Evolutionary conservation across 2,888 invertebrate genomes (phyloP), one percentile per base, ranked within the genome.

Genomic region (Aphidius colemani): DNA sequence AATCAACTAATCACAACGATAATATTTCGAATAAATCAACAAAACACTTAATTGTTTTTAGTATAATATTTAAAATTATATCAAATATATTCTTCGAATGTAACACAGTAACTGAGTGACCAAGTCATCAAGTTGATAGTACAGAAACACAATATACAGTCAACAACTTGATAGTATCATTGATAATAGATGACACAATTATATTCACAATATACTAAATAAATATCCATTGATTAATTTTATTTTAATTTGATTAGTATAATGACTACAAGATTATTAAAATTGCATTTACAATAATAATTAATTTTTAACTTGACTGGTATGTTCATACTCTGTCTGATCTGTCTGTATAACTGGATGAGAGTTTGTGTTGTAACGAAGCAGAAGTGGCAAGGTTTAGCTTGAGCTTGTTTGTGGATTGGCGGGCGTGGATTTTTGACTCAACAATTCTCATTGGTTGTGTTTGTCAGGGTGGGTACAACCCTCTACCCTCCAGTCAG

Each of bases 41-140:
- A 13, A 13, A 13, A 13, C 13, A 13, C 13, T 13, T 13, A 13
- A 13, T 13, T 13, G 13, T 13, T 13, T 13, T 13, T 13, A 13
- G 2, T 13, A 13, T 13, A 13, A 18, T 18, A 18, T 18, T 18
- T 1, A 18, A 18, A 18, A 18, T 18, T 18, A 18, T 18, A 1
- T 18, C 2, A 18, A 18, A 18, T 18, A 18, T 18, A 59, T 44
- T n/a, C 10, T 49, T n/a, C 11, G 46, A 39, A 59, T 65, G 57
- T 64, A 68, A 69, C 70, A 70, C 70, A 67, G 68, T 75, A 69
- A 70, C 72, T 71, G 72, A 77, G 70, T 75, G 77, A 76, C 71
- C 74, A 73, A 75, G 73, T 76, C 71, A 72, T 71, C 72, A 71
- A 72, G 72, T 74, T 70, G 69, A 64, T 66, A 66, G 68, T 58